phyloP scores from a whole-genome alignment of 2,797 vertebrate species.

The Glossophaga mutica region DNA sequence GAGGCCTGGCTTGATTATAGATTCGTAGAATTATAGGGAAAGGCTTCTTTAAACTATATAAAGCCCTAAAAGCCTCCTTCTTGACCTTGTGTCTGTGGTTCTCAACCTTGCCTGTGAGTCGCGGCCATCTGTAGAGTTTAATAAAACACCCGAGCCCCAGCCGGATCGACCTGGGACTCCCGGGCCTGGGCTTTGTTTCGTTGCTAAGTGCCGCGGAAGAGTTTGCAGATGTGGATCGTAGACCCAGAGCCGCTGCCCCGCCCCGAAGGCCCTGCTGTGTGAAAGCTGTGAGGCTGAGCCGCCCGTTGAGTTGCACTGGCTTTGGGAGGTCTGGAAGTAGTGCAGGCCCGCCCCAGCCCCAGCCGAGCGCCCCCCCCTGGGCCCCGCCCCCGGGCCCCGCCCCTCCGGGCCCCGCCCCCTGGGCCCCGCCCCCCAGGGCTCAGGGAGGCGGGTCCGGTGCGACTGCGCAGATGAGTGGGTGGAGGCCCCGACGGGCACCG shows the following conservation, averaged over 20 bases:
- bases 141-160: background rate
- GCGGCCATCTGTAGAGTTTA: background rate
- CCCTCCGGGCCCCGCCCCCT: too few species aligned
- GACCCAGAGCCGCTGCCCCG: background rate
- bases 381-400: too few species aligned
- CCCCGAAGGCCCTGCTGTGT: background rate
- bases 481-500: accelerated
- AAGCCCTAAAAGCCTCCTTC: background rate
- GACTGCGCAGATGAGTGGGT: background rate
- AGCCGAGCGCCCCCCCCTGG: too few species aligned
- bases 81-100: background rate
- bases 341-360: accelerated
- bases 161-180: background rate
- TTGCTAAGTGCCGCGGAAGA: background rate
- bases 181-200: background rate
- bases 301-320: background rate
- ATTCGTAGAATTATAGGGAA: background rate
- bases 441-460: background rate
- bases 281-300: background rate
- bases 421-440: background rate
- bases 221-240: background rate
- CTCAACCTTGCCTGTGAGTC: background rate
- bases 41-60: background rate
- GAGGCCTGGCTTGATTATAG: background rate
- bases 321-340: background rate